These are phyloP conservation scores for Orthosia gracilis DNA, from an alignment of 2,888 invertebrate species.

Conservation along the genomic window DNA sequence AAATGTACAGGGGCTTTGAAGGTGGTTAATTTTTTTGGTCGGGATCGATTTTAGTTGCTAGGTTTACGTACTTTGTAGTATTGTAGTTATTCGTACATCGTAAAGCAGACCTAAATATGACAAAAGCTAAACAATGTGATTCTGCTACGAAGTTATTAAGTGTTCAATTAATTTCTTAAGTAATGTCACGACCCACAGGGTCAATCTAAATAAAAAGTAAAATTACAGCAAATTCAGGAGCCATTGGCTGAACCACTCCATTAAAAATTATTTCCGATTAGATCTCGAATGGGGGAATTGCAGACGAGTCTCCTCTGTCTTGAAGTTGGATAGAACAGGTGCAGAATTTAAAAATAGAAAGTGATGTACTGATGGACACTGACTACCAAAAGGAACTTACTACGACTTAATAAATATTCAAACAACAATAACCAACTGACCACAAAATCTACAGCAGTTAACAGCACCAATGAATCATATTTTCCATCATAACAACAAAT, in stretches of 20 bases:
- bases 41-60: too few relatives aligned
- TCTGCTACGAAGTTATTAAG: background rate
- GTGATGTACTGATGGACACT: background rate
- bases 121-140: constrained; percentile 1
- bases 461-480: constrained; percentile 23
- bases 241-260: background rate
- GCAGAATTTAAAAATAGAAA: background rate
- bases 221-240: background rate
- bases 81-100: too few relatives aligned
- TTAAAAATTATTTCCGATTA: background rate
- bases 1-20: too few relatives aligned
- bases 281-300: background rate
- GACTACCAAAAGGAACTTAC: background rate
- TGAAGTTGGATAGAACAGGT: background rate
- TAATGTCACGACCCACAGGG: background rate
- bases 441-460: background rate
- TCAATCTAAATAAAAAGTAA: background rate
- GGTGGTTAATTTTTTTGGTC: too few relatives aligned
- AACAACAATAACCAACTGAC: background rate
- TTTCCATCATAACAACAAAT: constrained; percentile 51
- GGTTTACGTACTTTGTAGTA: too few relatives aligned
- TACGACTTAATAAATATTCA: background rate
- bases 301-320: background rate
- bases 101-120: too few relatives aligned
- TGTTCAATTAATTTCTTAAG: background rate